Evolutionary conservation across 2,888 invertebrate genomes (phyloP), one percentile per base, ranked within the genome.

Genomic region (Dyspetes luteomarginatus): DNA sequence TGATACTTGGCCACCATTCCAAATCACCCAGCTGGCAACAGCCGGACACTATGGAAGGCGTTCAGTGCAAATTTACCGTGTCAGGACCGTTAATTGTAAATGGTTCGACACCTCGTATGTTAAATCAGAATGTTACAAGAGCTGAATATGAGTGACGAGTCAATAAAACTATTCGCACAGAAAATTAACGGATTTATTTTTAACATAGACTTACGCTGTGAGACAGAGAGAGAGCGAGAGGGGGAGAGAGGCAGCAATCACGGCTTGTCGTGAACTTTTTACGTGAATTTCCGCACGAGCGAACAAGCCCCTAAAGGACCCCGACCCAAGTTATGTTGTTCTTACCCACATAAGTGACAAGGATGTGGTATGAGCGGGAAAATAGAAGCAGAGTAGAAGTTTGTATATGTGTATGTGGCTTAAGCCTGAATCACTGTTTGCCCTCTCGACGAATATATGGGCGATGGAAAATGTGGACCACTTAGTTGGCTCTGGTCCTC

Each of bases 401-500:
- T 19, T 58, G 28, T 60, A 28, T n/a, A 9, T 52, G 48, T 26
- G 30, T 74, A 41, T 36, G 36, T 50, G 15, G 17, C 43, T 4
- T 17, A 28, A 28, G 43, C 45, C 26, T 9, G 36, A 48, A 19
- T n/a, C 48, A 24, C 28, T 36, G 22, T 15, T 48, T n/a, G 65
- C 48, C 12, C 58, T 43, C 60, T 71, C 72, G 65, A 65, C 43
- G 45, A 71, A 52, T 52, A 28, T 67, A 52, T 36, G 28, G 45
- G 22, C 77, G 56, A 67, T 83, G 78, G 85, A 86, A 85, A 87
- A 86, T 84, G 85, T 83, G 85, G 86, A 86, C 85, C 88, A 88
- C 88, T 88, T 89, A 87, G 85, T 80, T 82, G 76, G 78, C 83
- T 64, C 73, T 90, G 89, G 89, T 88, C 30, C 26, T 2, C 41